phyloP scores from a whole-genome alignment of 2,113 vertebrate species.

The Antennarius striatus region DNA sequence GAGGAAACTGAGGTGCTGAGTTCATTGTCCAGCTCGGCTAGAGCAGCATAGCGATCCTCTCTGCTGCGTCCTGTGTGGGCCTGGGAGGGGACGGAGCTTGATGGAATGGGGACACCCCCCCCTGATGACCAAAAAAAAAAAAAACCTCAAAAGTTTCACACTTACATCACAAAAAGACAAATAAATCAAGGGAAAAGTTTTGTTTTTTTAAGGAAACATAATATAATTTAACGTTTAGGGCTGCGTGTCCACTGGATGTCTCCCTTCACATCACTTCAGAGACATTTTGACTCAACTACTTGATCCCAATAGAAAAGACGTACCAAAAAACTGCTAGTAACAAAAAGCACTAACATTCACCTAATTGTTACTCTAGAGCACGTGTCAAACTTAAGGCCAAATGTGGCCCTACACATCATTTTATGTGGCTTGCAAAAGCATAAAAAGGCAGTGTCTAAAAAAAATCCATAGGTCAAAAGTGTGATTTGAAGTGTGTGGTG shows the following conservation, averaged over 20 bases:
- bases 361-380: too few relatives aligned
- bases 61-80: constrained; percentile 74
- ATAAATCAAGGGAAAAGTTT: too few relatives aligned
- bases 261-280: background rate
- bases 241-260: constrained; percentile 11
- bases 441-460: too few relatives aligned
- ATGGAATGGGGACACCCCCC: constrained; percentile 74
- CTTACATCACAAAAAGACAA: too few relatives aligned
- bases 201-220: too few relatives aligned
- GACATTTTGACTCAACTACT: background rate
- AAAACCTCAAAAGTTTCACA: background rate
- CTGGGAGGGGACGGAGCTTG: constrained; percentile 79
- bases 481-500: too few relatives aligned
- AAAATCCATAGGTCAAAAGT: too few relatives aligned
- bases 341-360: background rate
- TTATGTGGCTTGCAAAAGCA: too few relatives aligned
- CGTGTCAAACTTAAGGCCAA: too few relatives aligned
- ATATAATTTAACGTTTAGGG: background rate
- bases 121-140: constrained; percentile 39
- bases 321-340: background rate
- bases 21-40: constrained; percentile 91
- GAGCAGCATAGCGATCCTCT: constrained; percentile 92
- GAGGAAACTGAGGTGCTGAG: constrained; percentile 85
- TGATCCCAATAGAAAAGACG: too few relatives aligned
- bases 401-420: too few relatives aligned